Percentiles rank a stretch among this genome's conserved stretches.
These are phyloP conservation scores for Rissa tridactyla DNA, from an alignment of 2,113 vertebrate species.

Conservation along the genomic window DNA sequence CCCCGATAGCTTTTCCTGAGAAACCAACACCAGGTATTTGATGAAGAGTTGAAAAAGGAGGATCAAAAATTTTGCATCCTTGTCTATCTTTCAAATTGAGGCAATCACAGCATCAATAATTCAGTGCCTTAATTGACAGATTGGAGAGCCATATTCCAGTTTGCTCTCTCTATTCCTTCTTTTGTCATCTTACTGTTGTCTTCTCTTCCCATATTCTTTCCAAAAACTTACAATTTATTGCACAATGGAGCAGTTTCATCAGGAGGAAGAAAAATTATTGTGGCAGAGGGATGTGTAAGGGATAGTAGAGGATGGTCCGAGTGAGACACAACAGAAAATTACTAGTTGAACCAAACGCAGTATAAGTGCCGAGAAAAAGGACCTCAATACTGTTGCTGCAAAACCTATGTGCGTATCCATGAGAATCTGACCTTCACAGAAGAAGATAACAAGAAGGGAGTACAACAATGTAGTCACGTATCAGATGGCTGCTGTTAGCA, in stretches of 20 bases:
- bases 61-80: not conserved
- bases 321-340: too few relatives aligned
- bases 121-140: not conserved
- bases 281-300: not conserved
- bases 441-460: too few relatives aligned
- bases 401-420: too few relatives aligned
- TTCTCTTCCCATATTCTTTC: not conserved
- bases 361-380: too few relatives aligned
- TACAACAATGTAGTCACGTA: too few relatives aligned
- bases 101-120: not conserved
- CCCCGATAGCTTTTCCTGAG: not conserved
- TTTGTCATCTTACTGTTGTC: not conserved
- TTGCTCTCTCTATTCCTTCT: not conserved
- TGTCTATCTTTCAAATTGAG: not conserved
- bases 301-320: too few relatives aligned
- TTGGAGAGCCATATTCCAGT: not conserved
- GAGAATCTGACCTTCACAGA: too few relatives aligned
- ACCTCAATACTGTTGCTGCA: too few relatives aligned
- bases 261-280: not conserved
- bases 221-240: not conserved
- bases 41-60: not conserved
- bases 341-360: too few relatives aligned
- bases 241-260: not conserved
- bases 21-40: not conserved
- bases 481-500: too few relatives aligned